Conservation (phyloP, 2,797 vertebrate genomes). For the Parotocinclus haroldoi region DNA sequence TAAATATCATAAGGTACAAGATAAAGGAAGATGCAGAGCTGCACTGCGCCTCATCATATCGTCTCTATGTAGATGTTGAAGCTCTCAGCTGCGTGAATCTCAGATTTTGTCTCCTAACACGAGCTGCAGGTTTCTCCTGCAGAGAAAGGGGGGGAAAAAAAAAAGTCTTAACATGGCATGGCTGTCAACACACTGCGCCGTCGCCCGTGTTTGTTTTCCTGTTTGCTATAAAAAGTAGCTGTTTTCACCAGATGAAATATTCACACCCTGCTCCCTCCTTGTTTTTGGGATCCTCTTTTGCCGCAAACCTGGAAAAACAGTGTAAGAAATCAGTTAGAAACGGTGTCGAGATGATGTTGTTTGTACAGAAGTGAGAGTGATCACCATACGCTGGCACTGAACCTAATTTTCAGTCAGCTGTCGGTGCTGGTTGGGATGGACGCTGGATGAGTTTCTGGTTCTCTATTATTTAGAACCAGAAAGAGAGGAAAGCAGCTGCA, state of each 20-base stretch:
- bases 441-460: no score
- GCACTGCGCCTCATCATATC: neutral
- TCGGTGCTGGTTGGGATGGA: no score
- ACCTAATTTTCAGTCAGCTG: no score
- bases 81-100: neutral
- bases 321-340: no score
- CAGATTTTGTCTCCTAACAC: conserved; percentile 28
- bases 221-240: conserved; percentile 51
- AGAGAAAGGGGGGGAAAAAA: conserved; percentile 36
- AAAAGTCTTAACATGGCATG: conserved; percentile 22
- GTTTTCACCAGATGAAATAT: conserved; percentile 59
- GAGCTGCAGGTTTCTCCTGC: conserved; percentile 15
- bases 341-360: no score
- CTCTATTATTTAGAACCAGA: no score
- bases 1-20: neutral
- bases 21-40: neutral
- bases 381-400: no score
- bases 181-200: conserved; percentile 35
- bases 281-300: conserved; percentile 30
- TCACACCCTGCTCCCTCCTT: conserved; percentile 50
- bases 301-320: no score
- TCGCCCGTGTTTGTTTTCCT: conserved; percentile 54
- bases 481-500: no score
- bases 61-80: conserved; percentile 23
- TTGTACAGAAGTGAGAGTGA: no score